These are phyloP conservation scores for Typhlichthys subterraneus DNA, from an alignment of 2,797 vertebrate species.

Conservation along the genomic window DNA sequence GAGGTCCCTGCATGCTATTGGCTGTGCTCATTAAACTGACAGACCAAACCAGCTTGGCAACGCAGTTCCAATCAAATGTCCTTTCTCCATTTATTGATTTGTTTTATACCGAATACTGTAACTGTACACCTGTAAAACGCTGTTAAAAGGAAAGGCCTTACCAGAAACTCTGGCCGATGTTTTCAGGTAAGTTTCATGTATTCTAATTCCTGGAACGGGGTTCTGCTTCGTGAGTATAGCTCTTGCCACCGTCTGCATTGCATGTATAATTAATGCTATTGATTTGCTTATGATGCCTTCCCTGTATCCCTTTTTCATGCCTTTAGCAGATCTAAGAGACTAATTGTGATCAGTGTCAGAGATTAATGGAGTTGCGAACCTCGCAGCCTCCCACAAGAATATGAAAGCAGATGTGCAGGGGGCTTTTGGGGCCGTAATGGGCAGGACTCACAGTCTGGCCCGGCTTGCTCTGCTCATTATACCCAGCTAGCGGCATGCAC, in stretches of 20 bases:
- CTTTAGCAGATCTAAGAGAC: slow-evolving; percentile 68
- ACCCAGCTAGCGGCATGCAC: slow-evolving; percentile 49
- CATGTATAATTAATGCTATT: slow-evolving; percentile 75
- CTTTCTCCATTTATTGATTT: slow-evolving; percentile 8
- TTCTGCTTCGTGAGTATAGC: slow-evolving; percentile 44
- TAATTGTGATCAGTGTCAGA: slow-evolving; percentile 80
- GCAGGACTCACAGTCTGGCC: slow-evolving; percentile 59
- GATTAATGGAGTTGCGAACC: slow-evolving; percentile 76
- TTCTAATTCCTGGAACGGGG: slow-evolving; percentile 34
- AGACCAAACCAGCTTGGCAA: slow-evolving; percentile 15
- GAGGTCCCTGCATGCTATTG: slow-evolving; percentile 13
- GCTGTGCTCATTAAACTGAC: slow-evolving; percentile 12
- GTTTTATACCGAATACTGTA: neutral
- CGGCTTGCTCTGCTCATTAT: slow-evolving; percentile 61
- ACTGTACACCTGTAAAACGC: neutral
- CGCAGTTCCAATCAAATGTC: slow-evolving; percentile 10
- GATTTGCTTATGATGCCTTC: slow-evolving; percentile 72
- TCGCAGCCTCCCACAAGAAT: slow-evolving; percentile 51
- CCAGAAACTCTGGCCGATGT: slow-evolving; percentile 23
- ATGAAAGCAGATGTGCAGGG: slow-evolving; percentile 71
- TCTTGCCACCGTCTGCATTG: slow-evolving; percentile 42
- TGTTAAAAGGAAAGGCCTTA: slow-evolving; percentile 1
- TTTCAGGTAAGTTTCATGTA: slow-evolving; percentile 25
- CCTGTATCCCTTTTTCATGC: slow-evolving; percentile 49
- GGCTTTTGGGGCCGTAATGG: slow-evolving; percentile 62